phyloP scores from a whole-genome alignment of 2,888 invertebrate genomes.

The Boloria selene region DNA sequence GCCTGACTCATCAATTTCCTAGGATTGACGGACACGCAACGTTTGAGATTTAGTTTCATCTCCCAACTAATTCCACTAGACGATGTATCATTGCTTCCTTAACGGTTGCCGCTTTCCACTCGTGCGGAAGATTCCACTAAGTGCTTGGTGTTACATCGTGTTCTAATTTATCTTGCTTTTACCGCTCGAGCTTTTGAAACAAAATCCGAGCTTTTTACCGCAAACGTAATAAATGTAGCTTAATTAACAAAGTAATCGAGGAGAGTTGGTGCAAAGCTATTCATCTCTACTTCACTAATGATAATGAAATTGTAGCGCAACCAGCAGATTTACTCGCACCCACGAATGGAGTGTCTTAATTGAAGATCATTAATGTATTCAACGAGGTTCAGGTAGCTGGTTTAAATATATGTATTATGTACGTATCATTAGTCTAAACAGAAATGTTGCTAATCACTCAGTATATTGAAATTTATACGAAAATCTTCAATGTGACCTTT shows the following conservation, averaged over 20 bases:
- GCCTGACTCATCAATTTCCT: conserved; percentile 76
- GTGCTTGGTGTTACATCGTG: conserved; percentile 41
- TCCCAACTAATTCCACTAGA: conserved; percentile 48
- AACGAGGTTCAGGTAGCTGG: conserved; percentile 49
- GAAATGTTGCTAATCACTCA: conserved; percentile 40
- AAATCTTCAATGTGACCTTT: conserved; percentile 43
- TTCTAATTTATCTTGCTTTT: conserved; percentile 40
- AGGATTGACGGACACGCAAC: conserved; percentile 61
- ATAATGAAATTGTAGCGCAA: conserved; percentile 41
- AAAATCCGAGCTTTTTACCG: no score
- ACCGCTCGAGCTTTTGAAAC: no score
- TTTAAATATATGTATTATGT: conserved; percentile 59
- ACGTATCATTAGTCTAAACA: conserved; percentile 57
- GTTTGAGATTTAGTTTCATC: conserved; percentile 62
- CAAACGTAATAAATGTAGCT: conserved; percentile 15
- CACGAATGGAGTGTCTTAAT: conserved; percentile 50
- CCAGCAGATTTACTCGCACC: conserved; percentile 35
- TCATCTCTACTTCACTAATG: conserved; percentile 42
- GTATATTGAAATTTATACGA: conserved; percentile 46
- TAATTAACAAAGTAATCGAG: conserved; percentile 35
- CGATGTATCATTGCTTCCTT: conserved; percentile 38
- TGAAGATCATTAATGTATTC: conserved; percentile 60
- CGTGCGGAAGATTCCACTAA: conserved; percentile 29
- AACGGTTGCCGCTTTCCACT: conserved; percentile 29
- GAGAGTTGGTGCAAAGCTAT: conserved; percentile 24